Evolutionary conservation across 2,797 vertebrate genomes (phyloP).

Genomic region (Rhinophrynus dorsalis): DNA sequence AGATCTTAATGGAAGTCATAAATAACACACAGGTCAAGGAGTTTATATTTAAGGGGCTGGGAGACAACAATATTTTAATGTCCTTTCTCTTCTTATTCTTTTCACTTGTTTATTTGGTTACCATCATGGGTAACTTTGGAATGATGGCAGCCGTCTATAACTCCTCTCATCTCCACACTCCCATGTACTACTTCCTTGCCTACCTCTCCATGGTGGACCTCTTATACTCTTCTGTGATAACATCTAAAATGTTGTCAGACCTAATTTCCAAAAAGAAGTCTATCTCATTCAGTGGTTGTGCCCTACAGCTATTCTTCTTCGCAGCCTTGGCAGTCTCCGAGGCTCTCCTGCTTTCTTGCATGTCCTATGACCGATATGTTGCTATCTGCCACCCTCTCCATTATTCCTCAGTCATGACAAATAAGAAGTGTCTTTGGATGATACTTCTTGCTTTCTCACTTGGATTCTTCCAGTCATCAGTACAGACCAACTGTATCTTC

Average conservation of each 20-base stretch:
- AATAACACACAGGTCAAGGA: slow-evolving; percentile 48
- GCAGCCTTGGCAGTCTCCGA: slow-evolving; percentile 48
- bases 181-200: slow-evolving; percentile 57
- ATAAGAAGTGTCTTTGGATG: slow-evolving; percentile 37
- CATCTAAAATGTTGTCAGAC: slow-evolving; percentile 54
- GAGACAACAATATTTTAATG: slow-evolving; percentile 22
- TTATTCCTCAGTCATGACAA: slow-evolving; percentile 54
- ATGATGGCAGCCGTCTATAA: slow-evolving; percentile 41
- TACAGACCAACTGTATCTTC: slow-evolving; percentile 33
- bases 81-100: slow-evolving; percentile 44
- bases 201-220: slow-evolving; percentile 55
- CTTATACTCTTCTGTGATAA: slow-evolving; percentile 51
- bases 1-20: slow-evolving; percentile 23
- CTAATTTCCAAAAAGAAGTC: slow-evolving; percentile 46
- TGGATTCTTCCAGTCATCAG: slow-evolving; percentile 2
- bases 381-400: slow-evolving; percentile 56
- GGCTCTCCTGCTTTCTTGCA: slow-evolving; percentile 51
- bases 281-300: slow-evolving; percentile 54
- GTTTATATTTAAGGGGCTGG: slow-evolving; percentile 55
- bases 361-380: slow-evolving; percentile 54
- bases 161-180: slow-evolving; percentile 46
- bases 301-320: slow-evolving; percentile 52
- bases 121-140: slow-evolving; percentile 43
- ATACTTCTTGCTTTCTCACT: slow-evolving; percentile 19
- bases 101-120: slow-evolving; percentile 43